Percentiles rank a stretch among this genome's conserved stretches.
Evolutionary conservation across 2,888 invertebrate genomes (phyloP).

Genomic region (Creontiades dilutus): DNA sequence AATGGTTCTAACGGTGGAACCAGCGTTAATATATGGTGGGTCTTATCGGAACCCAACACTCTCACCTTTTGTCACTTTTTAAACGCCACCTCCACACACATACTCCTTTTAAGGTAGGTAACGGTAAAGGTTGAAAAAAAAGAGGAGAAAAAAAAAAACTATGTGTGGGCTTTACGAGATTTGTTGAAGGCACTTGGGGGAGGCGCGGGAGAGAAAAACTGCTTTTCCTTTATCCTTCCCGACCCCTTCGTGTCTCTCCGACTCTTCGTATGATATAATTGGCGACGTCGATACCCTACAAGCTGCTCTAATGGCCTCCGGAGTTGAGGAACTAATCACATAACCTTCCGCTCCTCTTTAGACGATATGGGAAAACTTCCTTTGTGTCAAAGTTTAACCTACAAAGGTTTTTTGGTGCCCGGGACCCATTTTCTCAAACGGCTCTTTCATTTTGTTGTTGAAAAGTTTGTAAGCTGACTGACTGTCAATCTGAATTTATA

Average conservation of each 20-base stretch:
- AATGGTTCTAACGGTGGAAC: conserved; percentile 20
- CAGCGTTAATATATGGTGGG: conserved; percentile 49
- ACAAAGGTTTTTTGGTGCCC: neutral
- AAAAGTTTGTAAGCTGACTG: neutral
- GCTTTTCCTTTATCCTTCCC: conserved; percentile 34
- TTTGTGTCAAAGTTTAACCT: conserved; percentile 13
- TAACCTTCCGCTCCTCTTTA: conserved; percentile 20
- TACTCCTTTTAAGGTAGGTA: neutral
- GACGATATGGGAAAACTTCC: conserved; percentile 53
- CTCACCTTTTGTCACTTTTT: conserved; percentile 55
- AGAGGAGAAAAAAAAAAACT: neutral
- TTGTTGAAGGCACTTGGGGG: conserved; percentile 34
- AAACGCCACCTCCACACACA: conserved; percentile 19
- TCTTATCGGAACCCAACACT: conserved; percentile 46
- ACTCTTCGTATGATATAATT: conserved; percentile 38
- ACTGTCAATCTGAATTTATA: too few relatives aligned
- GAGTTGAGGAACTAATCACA: conserved; percentile 45
- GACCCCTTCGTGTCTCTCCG: neutral
- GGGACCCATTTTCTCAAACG: neutral
- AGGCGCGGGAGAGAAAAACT: neutral
- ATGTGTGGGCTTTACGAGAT: conserved; percentile 34
- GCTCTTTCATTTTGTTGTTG: neutral
- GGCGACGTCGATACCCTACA: conserved; percentile 26
- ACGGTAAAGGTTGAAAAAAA: neutral
- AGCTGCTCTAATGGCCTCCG: neutral